phyloP scores from a whole-genome alignment of 1,140 invertebrate species.

The Ericerus pela region DNA sequence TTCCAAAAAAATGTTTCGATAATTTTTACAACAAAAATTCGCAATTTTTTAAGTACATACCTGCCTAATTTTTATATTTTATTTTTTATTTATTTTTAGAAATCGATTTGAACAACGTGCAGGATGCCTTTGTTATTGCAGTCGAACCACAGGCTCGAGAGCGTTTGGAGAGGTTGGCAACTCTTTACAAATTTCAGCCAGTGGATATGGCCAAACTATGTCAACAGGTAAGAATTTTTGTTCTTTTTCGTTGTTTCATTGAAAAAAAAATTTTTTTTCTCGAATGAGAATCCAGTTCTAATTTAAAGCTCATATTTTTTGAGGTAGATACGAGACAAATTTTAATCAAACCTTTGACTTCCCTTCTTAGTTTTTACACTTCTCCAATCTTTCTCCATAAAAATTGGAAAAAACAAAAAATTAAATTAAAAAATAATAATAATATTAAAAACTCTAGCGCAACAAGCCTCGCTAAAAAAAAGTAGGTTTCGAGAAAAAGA shows the following conservation, averaged over 20 bases:
- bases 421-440: no score
- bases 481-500: no score
- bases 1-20: no score
- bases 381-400: no score
- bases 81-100: constrained; percentile 32
- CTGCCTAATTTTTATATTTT: neutral
- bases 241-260: neutral
- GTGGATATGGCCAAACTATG: constrained; percentile 90
- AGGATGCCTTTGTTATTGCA: constrained; percentile 94
- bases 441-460: no score
- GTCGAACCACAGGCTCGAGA: constrained; percentile 85
- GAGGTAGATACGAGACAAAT: no score
- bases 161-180: constrained; percentile 73
- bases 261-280: neutral
- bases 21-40: neutral
- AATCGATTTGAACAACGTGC: constrained; percentile 53
- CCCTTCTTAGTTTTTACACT: no score
- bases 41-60: neutral
- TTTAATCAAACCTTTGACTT: no score
- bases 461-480: no score
- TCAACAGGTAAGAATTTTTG: constrained; percentile 50
- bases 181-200: constrained; percentile 77
- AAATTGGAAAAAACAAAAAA: no score
- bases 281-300: no score
- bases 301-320: no score